These are phyloP conservation scores for Drosophila phalerata DNA, from an alignment of 2,888 invertebrate species.

Conservation along the genomic window DNA sequence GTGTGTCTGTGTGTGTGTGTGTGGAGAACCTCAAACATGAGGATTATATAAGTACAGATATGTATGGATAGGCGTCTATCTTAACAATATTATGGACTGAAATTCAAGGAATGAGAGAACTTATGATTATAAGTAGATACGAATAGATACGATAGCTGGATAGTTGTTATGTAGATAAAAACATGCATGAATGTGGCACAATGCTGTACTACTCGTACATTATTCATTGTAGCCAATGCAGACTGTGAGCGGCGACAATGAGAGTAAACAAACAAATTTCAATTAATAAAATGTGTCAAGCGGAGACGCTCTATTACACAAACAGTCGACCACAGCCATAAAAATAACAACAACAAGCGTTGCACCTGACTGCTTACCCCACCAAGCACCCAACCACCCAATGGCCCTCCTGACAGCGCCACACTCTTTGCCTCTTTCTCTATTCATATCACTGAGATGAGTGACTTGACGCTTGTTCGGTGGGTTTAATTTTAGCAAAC, in stretches of 20 bases:
- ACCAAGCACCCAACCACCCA: constrained; percentile 2
- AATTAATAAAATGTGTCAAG: constrained; percentile 81
- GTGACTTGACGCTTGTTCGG: constrained; percentile 24
- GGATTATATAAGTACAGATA: not conserved
- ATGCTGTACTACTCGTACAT: not conserved
- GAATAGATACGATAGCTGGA: not conserved
- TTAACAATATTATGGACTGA: not conserved
- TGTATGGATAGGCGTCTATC: not conserved
- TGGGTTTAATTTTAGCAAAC: constrained; percentile 21
- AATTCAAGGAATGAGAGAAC: not conserved
- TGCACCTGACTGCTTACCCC: constrained; percentile 56
- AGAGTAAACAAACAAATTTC: constrained; percentile 74
- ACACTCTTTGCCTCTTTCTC: not conserved
- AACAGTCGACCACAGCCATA: constrained; percentile 34
- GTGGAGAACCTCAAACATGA: not conserved
- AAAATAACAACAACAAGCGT: constrained; percentile 27
- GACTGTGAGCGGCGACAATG: constrained; percentile 26
- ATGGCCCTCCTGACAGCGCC: not conserved
- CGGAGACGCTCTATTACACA: constrained; percentile 74
- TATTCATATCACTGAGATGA: constrained; percentile 17
- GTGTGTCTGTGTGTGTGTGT: not conserved
- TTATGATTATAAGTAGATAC: not conserved
- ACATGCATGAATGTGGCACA: constrained; percentile 1
- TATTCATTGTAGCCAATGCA: constrained; percentile 14
- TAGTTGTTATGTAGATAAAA: not conserved